phyloP scores from a whole-genome alignment of 2,888 invertebrate species.

The Helicoverpa assulta region DNA sequence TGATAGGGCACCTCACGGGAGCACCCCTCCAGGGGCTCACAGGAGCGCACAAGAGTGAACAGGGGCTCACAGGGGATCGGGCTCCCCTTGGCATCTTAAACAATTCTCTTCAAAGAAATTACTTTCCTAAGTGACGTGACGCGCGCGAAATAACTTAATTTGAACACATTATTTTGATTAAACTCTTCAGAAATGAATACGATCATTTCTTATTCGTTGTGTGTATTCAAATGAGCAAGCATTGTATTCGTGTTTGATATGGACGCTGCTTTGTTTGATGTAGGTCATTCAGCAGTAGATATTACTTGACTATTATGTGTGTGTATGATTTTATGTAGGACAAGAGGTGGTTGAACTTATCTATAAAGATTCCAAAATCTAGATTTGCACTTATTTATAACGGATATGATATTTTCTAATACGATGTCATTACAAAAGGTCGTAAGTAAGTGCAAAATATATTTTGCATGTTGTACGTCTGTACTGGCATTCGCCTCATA shows the following conservation, averaged over 20 bases:
- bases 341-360: no score
- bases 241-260: not conserved
- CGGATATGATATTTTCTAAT: no score
- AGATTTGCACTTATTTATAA: no score
- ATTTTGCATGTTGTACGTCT: no score
- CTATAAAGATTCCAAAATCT: no score
- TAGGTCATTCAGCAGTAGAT: no score
- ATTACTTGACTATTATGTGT: no score
- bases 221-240: not conserved
- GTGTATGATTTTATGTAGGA: no score
- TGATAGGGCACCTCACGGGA: not conserved
- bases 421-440: no score
- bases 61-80: no score
- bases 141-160: slow-evolving; percentile 1
- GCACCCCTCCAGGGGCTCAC: not conserved
- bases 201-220: not conserved
- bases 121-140: not conserved
- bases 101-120: slow-evolving; percentile 1
- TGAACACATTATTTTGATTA: not conserved
- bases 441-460: no score
- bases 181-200: not conserved
- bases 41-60: no score
- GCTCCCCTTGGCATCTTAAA: not conserved
- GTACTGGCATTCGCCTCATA: not conserved
- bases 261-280: not conserved